phyloP scores from a whole-genome alignment of 2,113 vertebrate species.

The Lates calcarifer region DNA sequence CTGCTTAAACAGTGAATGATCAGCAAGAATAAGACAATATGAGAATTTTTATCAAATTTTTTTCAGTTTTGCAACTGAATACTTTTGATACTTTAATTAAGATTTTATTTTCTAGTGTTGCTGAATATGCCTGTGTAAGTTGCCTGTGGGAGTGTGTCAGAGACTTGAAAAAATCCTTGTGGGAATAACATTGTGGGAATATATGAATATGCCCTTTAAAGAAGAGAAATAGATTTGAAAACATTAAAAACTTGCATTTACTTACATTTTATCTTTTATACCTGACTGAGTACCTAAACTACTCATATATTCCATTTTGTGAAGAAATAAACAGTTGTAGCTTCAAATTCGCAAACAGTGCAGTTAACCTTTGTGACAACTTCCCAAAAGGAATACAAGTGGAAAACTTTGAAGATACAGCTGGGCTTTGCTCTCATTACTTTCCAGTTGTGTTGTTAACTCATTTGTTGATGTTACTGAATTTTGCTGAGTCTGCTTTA shows the following conservation, averaged over 20 bases:
- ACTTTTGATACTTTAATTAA: not conserved
- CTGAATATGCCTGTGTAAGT: not conserved
- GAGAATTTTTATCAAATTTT: not conserved
- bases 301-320: not conserved
- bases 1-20: not conserved
- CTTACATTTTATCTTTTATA: not conserved
- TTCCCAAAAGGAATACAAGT: not conserved
- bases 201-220: no score
- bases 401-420: not conserved
- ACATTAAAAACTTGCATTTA: no score
- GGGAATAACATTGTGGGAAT: not conserved
- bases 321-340: not conserved
- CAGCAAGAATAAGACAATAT: not conserved
- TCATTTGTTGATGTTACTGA: constrained; percentile 17
- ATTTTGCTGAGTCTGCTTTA: constrained; percentile 35
- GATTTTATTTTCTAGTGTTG: not conserved
- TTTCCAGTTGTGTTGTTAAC: not conserved
- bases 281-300: not conserved
- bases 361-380: not conserved
- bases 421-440: not conserved
- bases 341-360: not conserved
- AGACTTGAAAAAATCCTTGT: no score
- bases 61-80: not conserved
- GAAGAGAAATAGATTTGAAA: no score
- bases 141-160: no score